Percentiles rank a stretch among this genome's conserved stretches.
Conservation (phyloP, 2,888 invertebrate genomes). For the Cheilosia vulpina region DNA sequence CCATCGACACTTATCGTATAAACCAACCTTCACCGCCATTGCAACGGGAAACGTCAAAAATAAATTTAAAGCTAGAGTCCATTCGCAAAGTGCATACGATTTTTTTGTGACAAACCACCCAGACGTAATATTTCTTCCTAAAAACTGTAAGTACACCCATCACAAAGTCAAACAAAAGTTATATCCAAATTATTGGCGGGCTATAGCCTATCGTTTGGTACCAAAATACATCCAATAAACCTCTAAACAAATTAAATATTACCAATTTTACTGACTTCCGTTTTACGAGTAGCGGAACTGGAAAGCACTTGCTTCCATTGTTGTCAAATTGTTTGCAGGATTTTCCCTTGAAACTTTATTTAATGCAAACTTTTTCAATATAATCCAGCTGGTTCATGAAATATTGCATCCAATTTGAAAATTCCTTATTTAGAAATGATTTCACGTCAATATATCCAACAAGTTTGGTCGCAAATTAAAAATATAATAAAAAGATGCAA, state of each 20-base stretch:
- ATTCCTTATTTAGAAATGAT: background rate
- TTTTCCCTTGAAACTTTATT: slow-evolving; percentile 32
- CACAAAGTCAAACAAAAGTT: slow-evolving; percentile 1
- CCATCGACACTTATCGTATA: slow-evolving; percentile 20
- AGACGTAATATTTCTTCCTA: slow-evolving; percentile 33
- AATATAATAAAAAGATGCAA: slow-evolving; percentile 2
- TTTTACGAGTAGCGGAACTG: slow-evolving; percentile 77
- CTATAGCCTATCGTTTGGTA: slow-evolving; percentile 15
- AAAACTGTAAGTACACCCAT: slow-evolving; percentile 46
- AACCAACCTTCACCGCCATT: slow-evolving; percentile 62
- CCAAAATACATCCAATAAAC: slow-evolving; percentile 6
- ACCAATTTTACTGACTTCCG: slow-evolving; percentile 78
- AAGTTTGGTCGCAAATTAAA: background rate
- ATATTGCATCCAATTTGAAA: background rate
- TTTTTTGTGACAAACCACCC: slow-evolving; percentile 29
- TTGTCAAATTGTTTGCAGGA: slow-evolving; percentile 51
- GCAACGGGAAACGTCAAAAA: slow-evolving; percentile 71
- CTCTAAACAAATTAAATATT: slow-evolving; percentile 73
- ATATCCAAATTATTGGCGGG: slow-evolving; percentile 24
- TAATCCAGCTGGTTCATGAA: background rate
- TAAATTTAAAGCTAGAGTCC: slow-evolving; percentile 44
- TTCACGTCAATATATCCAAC: background rate
- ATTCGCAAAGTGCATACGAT: slow-evolving; percentile 37
- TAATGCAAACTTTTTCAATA: background rate
- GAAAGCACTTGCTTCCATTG: slow-evolving; percentile 76